These are phyloP conservation scores for Drosophila nannoptera DNA, from an alignment of 1,140 invertebrate genomes.

Conservation along the genomic window DNA sequence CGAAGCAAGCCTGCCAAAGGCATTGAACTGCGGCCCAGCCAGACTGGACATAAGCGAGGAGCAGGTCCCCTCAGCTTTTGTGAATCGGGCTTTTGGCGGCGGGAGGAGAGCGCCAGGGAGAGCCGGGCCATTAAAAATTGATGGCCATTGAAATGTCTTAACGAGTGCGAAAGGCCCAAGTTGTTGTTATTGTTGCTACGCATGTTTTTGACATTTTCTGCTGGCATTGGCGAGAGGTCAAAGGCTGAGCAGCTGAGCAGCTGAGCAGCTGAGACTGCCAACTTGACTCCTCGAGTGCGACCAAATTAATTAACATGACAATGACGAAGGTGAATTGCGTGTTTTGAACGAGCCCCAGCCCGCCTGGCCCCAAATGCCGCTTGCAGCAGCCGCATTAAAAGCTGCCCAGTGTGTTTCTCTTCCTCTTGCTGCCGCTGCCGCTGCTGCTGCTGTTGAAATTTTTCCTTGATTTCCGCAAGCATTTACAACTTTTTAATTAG, in stretches of 20 bases:
- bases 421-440: slow-evolving; percentile 29
- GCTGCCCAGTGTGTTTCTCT: neutral
- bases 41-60: slow-evolving; percentile 38
- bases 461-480: slow-evolving; percentile 24
- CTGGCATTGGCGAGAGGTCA: slow-evolving; percentile 18
- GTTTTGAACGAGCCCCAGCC: slow-evolving; percentile 38
- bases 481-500: slow-evolving; percentile 74
- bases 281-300: slow-evolving; percentile 68
- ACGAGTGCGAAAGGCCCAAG: slow-evolving; percentile 51
- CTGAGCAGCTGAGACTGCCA: slow-evolving; percentile 13
- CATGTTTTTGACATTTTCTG: slow-evolving; percentile 66
- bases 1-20: slow-evolving; percentile 63
- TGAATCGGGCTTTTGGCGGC: neutral
- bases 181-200: slow-evolving; percentile 36
- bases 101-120: neutral
- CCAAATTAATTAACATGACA: slow-evolving; percentile 77
- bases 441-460: slow-evolving; percentile 10
- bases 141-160: slow-evolving; percentile 70
- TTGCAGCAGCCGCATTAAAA: slow-evolving; percentile 24
- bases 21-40: slow-evolving; percentile 63
- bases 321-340: slow-evolving; percentile 77
- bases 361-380: slow-evolving; percentile 32
- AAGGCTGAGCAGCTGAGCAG: slow-evolving; percentile 16
- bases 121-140: slow-evolving; percentile 53
- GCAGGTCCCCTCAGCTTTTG: neutral